Conservation (phyloP, 2,888 invertebrate genomes). For the Mythimna loreyi region DNA sequence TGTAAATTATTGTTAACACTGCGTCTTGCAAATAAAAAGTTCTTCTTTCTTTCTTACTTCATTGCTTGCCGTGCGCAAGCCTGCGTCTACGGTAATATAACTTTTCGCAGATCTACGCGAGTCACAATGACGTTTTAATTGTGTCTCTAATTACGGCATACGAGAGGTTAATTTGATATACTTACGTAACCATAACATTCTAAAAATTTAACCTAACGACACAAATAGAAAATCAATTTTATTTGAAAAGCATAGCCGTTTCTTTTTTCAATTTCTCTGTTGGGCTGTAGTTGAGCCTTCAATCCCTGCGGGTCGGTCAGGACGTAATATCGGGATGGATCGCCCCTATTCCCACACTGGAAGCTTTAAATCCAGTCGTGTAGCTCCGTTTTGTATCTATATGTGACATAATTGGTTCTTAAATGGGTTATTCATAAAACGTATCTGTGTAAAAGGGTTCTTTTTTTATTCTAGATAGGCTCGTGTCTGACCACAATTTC, state of each 20-base stretch:
- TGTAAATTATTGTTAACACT: too few species aligned
- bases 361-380: slow-evolving; percentile 49
- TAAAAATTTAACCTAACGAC: slow-evolving; percentile 1
- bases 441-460: background rate
- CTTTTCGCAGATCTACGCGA: too few species aligned
- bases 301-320: slow-evolving; percentile 54
- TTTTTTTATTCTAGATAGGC: too few species aligned
- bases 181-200: background rate
- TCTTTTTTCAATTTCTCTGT: slow-evolving; percentile 31
- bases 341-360: slow-evolving; percentile 55
- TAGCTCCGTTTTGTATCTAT: slow-evolving; percentile 22
- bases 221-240: slow-evolving; percentile 35
- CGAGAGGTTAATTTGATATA: too few species aligned
- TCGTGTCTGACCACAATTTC: too few species aligned
- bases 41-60: too few species aligned
- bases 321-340: slow-evolving; percentile 67
- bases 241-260: slow-evolving; percentile 26
- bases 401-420: background rate
- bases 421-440: background rate
- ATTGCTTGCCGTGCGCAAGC: too few species aligned
- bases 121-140: too few species aligned
- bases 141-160: too few species aligned
- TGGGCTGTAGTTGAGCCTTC: slow-evolving; percentile 43
- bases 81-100: too few species aligned
- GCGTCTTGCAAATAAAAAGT: too few species aligned